These are phyloP conservation scores for Nesogale talazaci DNA, from an alignment of 2,113 vertebrate species.

Conservation along the genomic window DNA sequence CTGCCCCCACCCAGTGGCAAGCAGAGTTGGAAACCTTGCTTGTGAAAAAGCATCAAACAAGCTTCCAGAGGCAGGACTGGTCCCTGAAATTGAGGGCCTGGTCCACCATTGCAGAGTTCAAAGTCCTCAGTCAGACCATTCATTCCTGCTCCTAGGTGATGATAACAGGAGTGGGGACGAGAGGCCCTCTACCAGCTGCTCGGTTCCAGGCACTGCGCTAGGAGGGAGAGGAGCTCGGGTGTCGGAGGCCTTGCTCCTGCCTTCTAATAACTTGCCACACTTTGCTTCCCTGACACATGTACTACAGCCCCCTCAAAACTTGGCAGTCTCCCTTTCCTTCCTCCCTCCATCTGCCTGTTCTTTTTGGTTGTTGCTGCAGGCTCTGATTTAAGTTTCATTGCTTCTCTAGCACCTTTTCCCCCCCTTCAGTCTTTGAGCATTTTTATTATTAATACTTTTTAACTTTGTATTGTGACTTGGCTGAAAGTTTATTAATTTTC, in stretches of 20 bases:
- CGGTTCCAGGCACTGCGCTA: not conserved
- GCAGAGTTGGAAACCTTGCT: not conserved
- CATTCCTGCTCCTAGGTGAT: not conserved
- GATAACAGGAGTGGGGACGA: not conserved
- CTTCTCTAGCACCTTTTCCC: constrained; percentile 17
- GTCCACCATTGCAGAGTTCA: not conserved
- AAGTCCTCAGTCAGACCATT: not conserved
- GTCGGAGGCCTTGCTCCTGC: not conserved
- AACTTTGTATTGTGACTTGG: no score
- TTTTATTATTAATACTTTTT: no score
- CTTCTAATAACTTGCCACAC: not conserved
- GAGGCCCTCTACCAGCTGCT: not conserved
- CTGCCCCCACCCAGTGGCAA: not conserved
- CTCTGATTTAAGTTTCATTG: constrained; percentile 5
- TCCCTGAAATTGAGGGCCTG: not conserved
- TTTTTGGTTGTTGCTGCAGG: not conserved
- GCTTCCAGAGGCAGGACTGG: not conserved
- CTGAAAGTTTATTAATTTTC: no score
- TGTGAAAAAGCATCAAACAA: not conserved
- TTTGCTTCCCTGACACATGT: not conserved
- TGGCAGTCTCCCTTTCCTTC: not conserved
- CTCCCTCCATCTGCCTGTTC: not conserved
- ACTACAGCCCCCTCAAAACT: not conserved
- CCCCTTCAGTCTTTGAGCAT: not conserved
- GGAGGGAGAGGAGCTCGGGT: not conserved